Conservation (phyloP, 2,797 vertebrate species). For the Lagocephalus sceleratus region DNA sequence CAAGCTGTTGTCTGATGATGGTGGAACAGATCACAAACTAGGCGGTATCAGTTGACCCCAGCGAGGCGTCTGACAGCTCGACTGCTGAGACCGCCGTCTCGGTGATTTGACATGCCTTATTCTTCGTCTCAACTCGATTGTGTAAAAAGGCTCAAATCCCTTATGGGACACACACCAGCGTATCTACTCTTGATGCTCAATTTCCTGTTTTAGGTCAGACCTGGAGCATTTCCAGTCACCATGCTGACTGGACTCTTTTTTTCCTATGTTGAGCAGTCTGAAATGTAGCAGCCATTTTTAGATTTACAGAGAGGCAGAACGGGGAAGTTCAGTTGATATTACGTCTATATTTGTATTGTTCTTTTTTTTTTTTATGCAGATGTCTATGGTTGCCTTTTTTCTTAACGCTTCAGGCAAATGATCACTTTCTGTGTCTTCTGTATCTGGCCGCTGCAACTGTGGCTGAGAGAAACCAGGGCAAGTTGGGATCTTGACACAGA, state of each 20-base stretch:
- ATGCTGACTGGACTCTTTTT: constrained; percentile 28
- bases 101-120: constrained; percentile 9
- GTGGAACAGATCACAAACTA: constrained; percentile 30
- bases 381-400: constrained; percentile 15
- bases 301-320: too few species aligned
- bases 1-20: constrained; percentile 43
- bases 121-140: constrained; percentile 5
- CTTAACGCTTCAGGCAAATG: constrained; percentile 7
- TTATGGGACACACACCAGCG: too few species aligned
- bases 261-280: background rate
- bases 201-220: constrained; percentile 18
- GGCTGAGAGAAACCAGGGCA: constrained; percentile 36
- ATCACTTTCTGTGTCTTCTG: constrained; percentile 34
- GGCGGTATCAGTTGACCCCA: constrained; percentile 34
- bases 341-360: background rate
- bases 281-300: too few species aligned
- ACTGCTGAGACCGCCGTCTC: constrained; percentile 14
- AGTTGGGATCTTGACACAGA: constrained; percentile 47
- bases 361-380: constrained; percentile 4
- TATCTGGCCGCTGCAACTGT: constrained; percentile 23
- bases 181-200: background rate
- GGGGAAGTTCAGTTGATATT: too few species aligned
- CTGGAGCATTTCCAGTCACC: constrained; percentile 15
- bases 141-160: too few species aligned
- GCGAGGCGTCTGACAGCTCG: constrained; percentile 1